Evolutionary conservation across 1,140 invertebrate genomes (phyloP), one percentile per base, ranked within the genome.

Genomic region (Zaprionus africanus): DNA sequence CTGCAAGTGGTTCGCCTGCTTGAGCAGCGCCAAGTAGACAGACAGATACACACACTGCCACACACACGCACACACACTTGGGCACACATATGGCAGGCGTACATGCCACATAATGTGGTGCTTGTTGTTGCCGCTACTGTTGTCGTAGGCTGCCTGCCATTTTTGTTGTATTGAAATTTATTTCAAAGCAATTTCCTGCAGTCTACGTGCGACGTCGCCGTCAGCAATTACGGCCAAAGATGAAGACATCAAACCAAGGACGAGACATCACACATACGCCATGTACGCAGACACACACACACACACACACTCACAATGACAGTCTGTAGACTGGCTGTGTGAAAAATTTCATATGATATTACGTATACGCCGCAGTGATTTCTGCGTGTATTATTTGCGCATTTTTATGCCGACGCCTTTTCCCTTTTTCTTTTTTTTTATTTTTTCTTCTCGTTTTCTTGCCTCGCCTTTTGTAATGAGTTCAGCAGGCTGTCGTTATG

Each of bases 101-200:
- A 61, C 74, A 64, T 71, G 73, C 67, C 73, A 71, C 68, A 76
- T 76, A 60, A 63, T 68, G 51, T 68, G 31, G 51, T 68, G 31
- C 2, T 11, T 71, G 41, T 67, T 15, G 17, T 17, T 51, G 46
- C 13, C 36, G 41, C n/a, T 2, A 2, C n/a, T 51, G 62, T 72
- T 77, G 66, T 82, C 83, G 76, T 87, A 82, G 80, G 83, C 80
- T 74, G 75, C 60, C 80, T 74, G 75, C 60, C 54, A 51, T 86
- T 87, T 82, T 87, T 83, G 85, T 88, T 88, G 84, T 88, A 90
- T 88, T 88, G 81, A 88, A 88, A 88, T 88, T 88, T 88, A 88
- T 88, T 88, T 88, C 84, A 88, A 88, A 88, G 84, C 84, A 88
- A 88, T 88, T 88, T 88, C 85, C 84, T 90, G 85, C 84, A 79